phyloP scores from a whole-genome alignment of 2,797 vertebrate genomes.

The Echeneis naucrates region DNA sequence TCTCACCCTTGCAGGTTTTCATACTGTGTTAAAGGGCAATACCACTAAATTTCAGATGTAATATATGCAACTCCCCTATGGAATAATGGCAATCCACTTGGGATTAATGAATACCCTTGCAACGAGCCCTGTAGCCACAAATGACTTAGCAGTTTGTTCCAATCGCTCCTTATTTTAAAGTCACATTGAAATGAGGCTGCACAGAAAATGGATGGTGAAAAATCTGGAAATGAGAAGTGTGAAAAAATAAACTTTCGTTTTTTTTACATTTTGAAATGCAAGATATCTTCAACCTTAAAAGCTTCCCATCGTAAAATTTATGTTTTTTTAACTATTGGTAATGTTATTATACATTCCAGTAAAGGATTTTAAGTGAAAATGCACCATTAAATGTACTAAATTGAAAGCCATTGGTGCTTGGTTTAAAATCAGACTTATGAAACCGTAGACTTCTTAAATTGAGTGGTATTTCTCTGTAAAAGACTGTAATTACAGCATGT shows the following conservation, averaged over 20 bases:
- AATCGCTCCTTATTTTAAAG: conserved; percentile 48
- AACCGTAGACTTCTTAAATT: conserved; percentile 23
- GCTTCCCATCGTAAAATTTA: background rate
- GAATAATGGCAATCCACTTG: conserved; percentile 42
- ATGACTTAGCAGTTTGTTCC: conserved; percentile 59
- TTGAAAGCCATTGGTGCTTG: background rate
- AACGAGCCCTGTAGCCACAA: conserved; percentile 43
- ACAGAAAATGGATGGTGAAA: conserved; percentile 24
- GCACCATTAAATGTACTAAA: background rate
- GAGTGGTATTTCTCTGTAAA: conserved; percentile 56
- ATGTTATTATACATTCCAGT: background rate
- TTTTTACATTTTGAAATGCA: too few relatives aligned
- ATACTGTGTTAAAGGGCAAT: conserved; percentile 62
- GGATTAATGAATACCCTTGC: conserved; percentile 44
- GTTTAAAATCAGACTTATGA: background rate
- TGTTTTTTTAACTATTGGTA: too few relatives aligned
- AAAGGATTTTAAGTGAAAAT: background rate
- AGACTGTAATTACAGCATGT: conserved; percentile 10
- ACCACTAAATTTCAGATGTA: conserved; percentile 65
- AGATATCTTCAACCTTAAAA: background rate
- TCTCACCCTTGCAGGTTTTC: conserved; percentile 28
- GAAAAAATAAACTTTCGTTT: background rate
- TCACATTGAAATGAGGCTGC: conserved; percentile 52
- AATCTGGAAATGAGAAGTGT: conserved; percentile 22
- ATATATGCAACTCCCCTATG: conserved; percentile 51